phyloP scores from a whole-genome alignment of 2,797 vertebrate genomes.

The Monodelphis domestica region DNA sequence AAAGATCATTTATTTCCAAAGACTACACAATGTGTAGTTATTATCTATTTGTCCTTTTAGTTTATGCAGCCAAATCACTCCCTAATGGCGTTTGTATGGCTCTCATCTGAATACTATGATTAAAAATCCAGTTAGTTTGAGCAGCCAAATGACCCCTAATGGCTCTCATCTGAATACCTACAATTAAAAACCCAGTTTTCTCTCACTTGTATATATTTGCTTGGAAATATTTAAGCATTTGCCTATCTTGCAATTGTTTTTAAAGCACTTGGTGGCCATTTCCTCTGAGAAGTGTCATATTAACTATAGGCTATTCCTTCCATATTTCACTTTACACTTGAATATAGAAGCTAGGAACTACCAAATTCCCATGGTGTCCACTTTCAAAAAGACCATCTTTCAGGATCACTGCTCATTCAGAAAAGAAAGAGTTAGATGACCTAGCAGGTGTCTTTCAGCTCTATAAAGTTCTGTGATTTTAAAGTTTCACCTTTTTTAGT shows the following conservation, averaged over 20 bases:
- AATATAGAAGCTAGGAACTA: background rate
- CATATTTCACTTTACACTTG: background rate
- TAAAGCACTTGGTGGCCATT: background rate
- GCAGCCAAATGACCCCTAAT: background rate
- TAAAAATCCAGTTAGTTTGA: background rate
- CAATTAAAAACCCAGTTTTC: background rate
- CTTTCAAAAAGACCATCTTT: background rate
- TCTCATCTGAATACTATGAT: constrained; percentile 3
- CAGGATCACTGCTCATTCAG: background rate
- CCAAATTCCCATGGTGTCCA: background rate
- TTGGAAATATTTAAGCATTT: background rate
- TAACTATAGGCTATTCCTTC: background rate
- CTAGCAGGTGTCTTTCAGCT: background rate
- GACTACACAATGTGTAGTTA: background rate
- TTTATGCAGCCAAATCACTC: constrained; percentile 22
- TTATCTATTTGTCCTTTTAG: background rate
- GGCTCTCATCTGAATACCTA: background rate
- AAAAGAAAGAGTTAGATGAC: background rate
- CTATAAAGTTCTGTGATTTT: background rate
- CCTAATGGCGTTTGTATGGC: background rate
- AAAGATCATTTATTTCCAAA: background rate
- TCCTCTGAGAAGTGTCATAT: background rate
- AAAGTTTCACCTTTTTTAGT: background rate
- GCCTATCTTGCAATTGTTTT: background rate
- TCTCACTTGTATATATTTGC: background rate